Evolutionary conservation across 2,797 vertebrate species (phyloP).

Genomic region (Parotocinclus haroldoi): DNA sequence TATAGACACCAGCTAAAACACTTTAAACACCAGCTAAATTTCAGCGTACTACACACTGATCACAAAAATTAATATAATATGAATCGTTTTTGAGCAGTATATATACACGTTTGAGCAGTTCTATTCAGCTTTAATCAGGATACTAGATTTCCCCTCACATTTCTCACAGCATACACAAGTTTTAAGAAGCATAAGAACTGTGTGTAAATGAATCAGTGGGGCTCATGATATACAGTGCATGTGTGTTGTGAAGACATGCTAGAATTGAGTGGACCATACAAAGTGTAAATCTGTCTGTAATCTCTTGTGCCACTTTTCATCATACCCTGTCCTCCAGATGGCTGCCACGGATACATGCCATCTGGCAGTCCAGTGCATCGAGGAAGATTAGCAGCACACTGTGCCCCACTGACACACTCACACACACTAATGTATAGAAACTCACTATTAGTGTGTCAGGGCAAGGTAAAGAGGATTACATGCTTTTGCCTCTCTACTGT

Average conservation of each 20-base stretch:
- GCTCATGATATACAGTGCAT: too few relatives aligned
- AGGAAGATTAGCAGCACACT: slow-evolving; percentile 66
- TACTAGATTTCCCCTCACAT: too few relatives aligned
- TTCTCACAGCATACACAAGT: too few relatives aligned
- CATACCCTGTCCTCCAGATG: slow-evolving; percentile 72
- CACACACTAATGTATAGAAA: slow-evolving; percentile 46
- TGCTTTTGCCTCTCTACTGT: slow-evolving; percentile 62
- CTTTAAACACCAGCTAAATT: too few relatives aligned
- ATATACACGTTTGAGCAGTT: too few relatives aligned
- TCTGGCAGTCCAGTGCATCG: slow-evolving; percentile 67
- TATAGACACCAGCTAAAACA: too few relatives aligned
- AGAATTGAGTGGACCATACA: slow-evolving; percentile 38
- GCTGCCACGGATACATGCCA: slow-evolving; percentile 69
- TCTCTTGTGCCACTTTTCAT: slow-evolving; percentile 62
- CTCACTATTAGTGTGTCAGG: slow-evolving; percentile 66
- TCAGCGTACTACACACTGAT: too few relatives aligned
- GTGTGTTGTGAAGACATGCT: slow-evolving; percentile 9
- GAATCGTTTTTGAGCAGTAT: too few relatives aligned
- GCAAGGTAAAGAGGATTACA: slow-evolving; percentile 77
- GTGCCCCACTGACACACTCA: slow-evolving; percentile 69
- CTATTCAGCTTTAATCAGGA: too few relatives aligned
- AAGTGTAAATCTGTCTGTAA: slow-evolving; percentile 57
- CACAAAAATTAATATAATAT: too few relatives aligned
- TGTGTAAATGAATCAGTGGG: too few relatives aligned
- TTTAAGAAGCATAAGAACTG: too few relatives aligned